Evolutionary conservation across 2,797 vertebrate genomes (phyloP), one percentile per base, ranked within the genome.

Genomic region (Mionectes olivaceus): DNA sequence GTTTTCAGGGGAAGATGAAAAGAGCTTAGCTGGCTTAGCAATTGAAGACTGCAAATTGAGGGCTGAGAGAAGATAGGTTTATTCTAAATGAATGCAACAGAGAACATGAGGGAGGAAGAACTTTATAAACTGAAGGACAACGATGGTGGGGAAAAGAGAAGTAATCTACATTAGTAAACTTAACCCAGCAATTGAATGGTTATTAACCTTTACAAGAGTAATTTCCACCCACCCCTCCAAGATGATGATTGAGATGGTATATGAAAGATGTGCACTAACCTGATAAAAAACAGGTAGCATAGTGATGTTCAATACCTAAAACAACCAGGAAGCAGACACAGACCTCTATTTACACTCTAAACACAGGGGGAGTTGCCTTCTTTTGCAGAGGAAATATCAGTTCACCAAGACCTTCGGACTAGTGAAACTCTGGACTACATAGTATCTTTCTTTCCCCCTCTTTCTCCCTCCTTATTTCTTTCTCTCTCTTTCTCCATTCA

Each of bases 21-120:
- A 87, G 61, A 88, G 74, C 71, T 94, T 95, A 92, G 63, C 77
- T 95, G 90, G 63, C 22, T 96, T 95, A 96, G 70, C 55, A 78
- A 53, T 10, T 78, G 46, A 65, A 65, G 59, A 25, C 77, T 94
- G 70, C n/a, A 93, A 90, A 87, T 77, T 79, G 88, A 93, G 84
- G 86, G 60, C 56, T 95, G 63, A 77, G 55, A 70, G 37, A 60
- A 89, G 81, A 90, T 60, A 67, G 83, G 83, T 90, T 96, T 95
- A 92, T 90, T 89, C 47, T 70, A 70, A 91, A 92, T 76, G 94
- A 95, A 94, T 82, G 80, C 55, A 53, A 67, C 44, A 73, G 50
- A 76, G 56, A 76, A 47, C 39, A 56, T 46, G 44, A 84, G 63
- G 33, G 74, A 96, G 74, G 70, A 89, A 90, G 35, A 85, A 39